Percentiles rank a stretch among this genome's conserved stretches.
Evolutionary conservation across 2,888 invertebrate genomes (phyloP).

Genomic region (Eupithecia subumbrata): DNA sequence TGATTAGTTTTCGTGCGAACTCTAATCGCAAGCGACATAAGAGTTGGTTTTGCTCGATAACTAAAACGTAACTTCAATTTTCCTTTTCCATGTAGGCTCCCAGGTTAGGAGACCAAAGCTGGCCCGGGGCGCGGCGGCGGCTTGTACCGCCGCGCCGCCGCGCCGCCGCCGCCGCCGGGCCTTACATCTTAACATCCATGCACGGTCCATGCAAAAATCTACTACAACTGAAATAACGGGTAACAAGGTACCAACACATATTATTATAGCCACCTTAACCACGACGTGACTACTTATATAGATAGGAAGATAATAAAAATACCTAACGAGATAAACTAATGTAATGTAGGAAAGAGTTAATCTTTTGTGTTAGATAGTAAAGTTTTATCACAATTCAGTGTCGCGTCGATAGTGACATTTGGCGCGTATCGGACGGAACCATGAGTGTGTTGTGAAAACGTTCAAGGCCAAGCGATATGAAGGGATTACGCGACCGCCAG

Average conservation of each 20-base stretch:
- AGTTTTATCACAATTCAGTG: conserved; percentile 51
- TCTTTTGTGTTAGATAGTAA: conserved; percentile 50
- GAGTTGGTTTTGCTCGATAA: too few relatives aligned
- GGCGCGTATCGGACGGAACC: conserved; percentile 46
- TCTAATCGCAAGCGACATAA: too few relatives aligned
- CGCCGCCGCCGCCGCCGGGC: too few relatives aligned
- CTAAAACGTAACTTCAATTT: too few relatives aligned
- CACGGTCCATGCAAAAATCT: too few relatives aligned
- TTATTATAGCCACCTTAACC: not conserved
- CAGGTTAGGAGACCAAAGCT: too few relatives aligned
- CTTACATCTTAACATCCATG: too few relatives aligned
- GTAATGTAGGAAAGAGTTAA: conserved; percentile 51
- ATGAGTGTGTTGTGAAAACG: conserved; percentile 47
- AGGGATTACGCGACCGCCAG: conserved; percentile 33
- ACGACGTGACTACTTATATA: not conserved
- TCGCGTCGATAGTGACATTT: conserved; percentile 51
- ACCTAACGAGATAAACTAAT: conserved; percentile 35
- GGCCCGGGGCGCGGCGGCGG: too few relatives aligned
- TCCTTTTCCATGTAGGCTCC: too few relatives aligned
- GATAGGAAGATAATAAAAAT: conserved; percentile 16
- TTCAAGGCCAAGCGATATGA: conserved; percentile 51
- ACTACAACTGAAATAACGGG: too few relatives aligned
- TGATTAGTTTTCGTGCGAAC: too few relatives aligned
- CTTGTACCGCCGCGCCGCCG: too few relatives aligned
- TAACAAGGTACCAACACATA: not conserved